phyloP scores from a whole-genome alignment of 2,113 vertebrate species.

The Rhabdomys dilectus region DNA sequence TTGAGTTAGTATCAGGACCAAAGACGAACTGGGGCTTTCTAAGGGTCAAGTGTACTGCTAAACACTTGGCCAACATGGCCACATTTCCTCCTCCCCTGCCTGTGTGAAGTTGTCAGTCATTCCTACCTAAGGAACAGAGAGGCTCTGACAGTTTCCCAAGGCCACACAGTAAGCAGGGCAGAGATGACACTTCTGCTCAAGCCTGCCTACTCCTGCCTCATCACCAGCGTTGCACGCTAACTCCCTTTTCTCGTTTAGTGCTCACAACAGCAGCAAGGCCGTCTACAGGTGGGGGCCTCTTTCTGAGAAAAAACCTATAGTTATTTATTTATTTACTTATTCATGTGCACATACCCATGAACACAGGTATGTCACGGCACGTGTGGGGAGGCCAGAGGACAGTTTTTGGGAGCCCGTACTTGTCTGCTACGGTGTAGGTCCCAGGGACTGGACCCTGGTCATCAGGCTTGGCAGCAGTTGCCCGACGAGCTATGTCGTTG shows the following conservation, averaged over 20 bases:
- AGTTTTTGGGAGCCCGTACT: background rate
- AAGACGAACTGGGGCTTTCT: background rate
- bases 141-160: background rate
- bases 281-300: background rate
- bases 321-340: too few species aligned
- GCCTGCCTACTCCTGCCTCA: background rate
- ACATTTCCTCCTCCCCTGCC: background rate
- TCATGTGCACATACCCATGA: background rate
- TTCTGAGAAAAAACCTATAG: background rate
- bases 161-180: background rate
- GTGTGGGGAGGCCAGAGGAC: background rate
- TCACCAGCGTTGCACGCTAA: background rate
- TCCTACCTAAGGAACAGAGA: background rate
- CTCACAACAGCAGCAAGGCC: background rate
- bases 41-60: background rate
- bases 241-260: background rate
- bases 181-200: background rate
- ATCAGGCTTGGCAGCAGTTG: background rate
- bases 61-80: background rate
- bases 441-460: background rate
- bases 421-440: background rate
- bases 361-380: background rate
- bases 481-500: background rate
- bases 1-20: background rate
- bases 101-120: rapidly evolving